Base-by-base conservation (phyloP, 1,140 invertebrate species). In the Vanessa tameamea region DNA sequence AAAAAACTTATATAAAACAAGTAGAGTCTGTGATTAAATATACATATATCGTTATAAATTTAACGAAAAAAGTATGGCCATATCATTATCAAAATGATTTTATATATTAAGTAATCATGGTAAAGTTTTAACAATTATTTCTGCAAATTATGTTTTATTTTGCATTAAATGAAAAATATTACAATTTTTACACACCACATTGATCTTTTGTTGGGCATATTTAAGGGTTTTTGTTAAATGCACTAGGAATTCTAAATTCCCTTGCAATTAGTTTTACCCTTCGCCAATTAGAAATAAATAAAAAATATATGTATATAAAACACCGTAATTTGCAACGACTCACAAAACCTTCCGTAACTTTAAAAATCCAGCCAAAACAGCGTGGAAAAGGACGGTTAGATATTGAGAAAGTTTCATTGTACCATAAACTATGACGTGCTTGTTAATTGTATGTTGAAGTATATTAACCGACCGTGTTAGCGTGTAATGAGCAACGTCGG, bases 1-100 rank as follows among this genome's bases (percentile, higher is more conserved):
- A 57, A 57, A 80, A 83, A 82, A 79, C 72, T 77, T 75, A 79
- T 82, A 85, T 81, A 82, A 87, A 88, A 87, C 77, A 88, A 83
- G 84, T 91, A 88, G 88, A 82, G 81, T 89, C 88, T 92, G 88
- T 92, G 89, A 91, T 91, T 87, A 80, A 61, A 87, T 87, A 90
- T 88, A 90, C 84, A 89, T 89, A 90, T 91, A 89, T 81, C 85
- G 85, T 88, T 90, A 86, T 87, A 73, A 74, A 72, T 80, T 67
- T 77, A 86, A 85, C 85, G 84, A 88, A 79, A 83, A 87, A 86
- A 80, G 82, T 85, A 90, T 87, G 85, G 90, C 90, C 90, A 92
- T 91, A 92, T 91, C 89, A 91, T 85, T 87, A 87, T 85, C 81
- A 82, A 88, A 88, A 88, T 88, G 80, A 84, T 90, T 89, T 87